These are phyloP conservation scores for Chelon auratus DNA, from an alignment of 2,797 vertebrate species.

Conservation along the genomic window DNA sequence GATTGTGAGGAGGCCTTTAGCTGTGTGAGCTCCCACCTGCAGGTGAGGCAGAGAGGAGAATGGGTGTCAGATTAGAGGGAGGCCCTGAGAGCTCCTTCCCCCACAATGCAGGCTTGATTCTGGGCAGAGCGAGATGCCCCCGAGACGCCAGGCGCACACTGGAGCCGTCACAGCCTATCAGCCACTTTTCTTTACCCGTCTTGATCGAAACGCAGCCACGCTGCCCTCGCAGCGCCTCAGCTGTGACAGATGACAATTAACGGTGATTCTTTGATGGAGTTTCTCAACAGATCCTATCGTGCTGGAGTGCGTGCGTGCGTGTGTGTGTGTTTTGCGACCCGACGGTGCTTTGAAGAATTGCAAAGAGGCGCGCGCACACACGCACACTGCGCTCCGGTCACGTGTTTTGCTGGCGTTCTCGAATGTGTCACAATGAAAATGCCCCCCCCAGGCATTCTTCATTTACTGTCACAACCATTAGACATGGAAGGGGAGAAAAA, in stretches of 20 bases:
- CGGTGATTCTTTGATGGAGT: conserved; percentile 77
- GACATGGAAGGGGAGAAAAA: conserved; percentile 80
- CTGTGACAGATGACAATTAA: conserved; percentile 81
- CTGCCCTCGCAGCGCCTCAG: conserved; percentile 57
- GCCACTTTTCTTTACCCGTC: conserved; percentile 49
- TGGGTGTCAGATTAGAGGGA: conserved; percentile 80
- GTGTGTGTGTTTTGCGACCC: conserved; percentile 61
- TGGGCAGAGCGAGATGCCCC: conserved; percentile 69
- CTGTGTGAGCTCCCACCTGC: conserved; percentile 78
- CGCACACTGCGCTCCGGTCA: conserved; percentile 39
- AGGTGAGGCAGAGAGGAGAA: conserved; percentile 79
- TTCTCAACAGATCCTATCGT: conserved; percentile 71
- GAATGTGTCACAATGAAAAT: conserved; percentile 82
- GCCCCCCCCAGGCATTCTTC: conserved; percentile 78
- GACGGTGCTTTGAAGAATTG: conserved; percentile 77
- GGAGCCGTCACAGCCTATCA: conserved; percentile 76
- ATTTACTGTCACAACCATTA: conserved; percentile 86
- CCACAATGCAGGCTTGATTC: conserved; percentile 82
- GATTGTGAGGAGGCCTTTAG: conserved; percentile 71
- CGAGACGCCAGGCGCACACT: conserved; percentile 68
- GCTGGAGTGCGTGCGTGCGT: conserved; percentile 43
- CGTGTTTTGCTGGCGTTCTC: conserved; percentile 65
- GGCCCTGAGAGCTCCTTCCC: conserved; percentile 74
- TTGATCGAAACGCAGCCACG: conserved; percentile 48
- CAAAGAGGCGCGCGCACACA: conserved; percentile 54